Conservation (phyloP, 2,888 invertebrate species). For the Macaria notata region DNA sequence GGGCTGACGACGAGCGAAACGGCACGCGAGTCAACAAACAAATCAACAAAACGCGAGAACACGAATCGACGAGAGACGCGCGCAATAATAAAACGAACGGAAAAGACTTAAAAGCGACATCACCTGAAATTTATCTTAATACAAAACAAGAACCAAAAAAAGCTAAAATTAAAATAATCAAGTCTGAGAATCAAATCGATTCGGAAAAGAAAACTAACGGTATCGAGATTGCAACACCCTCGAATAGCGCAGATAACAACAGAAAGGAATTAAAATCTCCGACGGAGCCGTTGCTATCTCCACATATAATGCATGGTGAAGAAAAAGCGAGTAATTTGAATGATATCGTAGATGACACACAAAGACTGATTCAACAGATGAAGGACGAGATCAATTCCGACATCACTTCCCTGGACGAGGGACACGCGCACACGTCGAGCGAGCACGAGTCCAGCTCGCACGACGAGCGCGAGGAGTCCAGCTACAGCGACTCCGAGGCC, state of each 20-base stretch:
- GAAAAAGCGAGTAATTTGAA: slow-evolving; percentile 66
- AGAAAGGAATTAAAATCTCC: slow-evolving; percentile 13
- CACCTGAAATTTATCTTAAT: slow-evolving; percentile 4
- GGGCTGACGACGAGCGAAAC: slow-evolving; percentile 9
- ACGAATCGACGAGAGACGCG: not conserved
- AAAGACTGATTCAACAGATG: slow-evolving; percentile 84
- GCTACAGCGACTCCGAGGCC: slow-evolving; percentile 70
- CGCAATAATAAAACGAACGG: not conserved
- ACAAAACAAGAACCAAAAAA: slow-evolving; percentile 11
- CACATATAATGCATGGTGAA: slow-evolving; percentile 28
- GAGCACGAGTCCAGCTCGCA: slow-evolving; percentile 65
- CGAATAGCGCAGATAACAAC: not conserved
- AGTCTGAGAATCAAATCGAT: slow-evolving; percentile 6
- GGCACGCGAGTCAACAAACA: slow-evolving; percentile 1
- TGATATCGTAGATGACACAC: slow-evolving; percentile 83
- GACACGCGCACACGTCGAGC: slow-evolving; percentile 64
- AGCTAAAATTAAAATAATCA: slow-evolving; percentile 16
- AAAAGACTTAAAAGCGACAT: slow-evolving; percentile 5
- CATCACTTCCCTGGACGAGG: slow-evolving; percentile 76
- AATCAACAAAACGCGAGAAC: slow-evolving; percentile 1
- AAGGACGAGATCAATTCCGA: slow-evolving; percentile 84
- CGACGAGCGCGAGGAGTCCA: slow-evolving; percentile 67
- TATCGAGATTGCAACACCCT: not conserved
- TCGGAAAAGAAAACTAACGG: not conserved
- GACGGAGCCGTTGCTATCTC: not conserved